Base-by-base conservation (phyloP, 2,888 invertebrate genomes). In the Ferdinandea cuprea region DNA sequence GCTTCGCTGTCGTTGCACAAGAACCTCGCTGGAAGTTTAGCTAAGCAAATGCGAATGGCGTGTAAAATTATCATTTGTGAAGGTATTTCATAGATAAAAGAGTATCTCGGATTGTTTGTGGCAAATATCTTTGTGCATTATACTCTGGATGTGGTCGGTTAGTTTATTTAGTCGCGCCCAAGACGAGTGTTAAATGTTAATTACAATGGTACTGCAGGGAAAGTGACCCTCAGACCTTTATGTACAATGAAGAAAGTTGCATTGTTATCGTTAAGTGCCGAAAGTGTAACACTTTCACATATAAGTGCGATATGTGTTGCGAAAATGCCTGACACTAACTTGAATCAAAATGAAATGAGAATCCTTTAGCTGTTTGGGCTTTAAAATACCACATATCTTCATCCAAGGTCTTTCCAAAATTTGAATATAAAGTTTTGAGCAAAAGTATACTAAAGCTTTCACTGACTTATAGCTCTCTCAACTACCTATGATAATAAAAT, bases 51-150 rank as follows among this genome's bases (percentile, higher is more conserved):
- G 59, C n/a, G 40, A 50, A 52, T 54, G 61, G 66, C 61, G 66
- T 79, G 79, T 79, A 59, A 52, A 79, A 79, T 79, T 66, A 73
- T 79, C 79, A 74, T 73, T 79, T 50, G 73, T 40, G 32, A 73
- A 66, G 78, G 78, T 52, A 78, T 78, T 78, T 72, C 25, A 11
- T 25, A 72, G 72, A 77, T 77, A 69, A 69, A 69, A 44, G 56
- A 66, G 37, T 28, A 52, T 54, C 21, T 72, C 9, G 9, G 13
- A 7, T 13, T 19, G 17, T n/a, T 17, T 54, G 4, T 19, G 28
- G 17, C 11, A 13, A 52, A 66, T 30, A 21, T 44, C 11, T 30
- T n/a, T 30, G 66, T 44, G 52, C 17, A 52, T 52, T 65, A 65
- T 52, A 28, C 37, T 37, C n/a, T 28, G 13, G 15, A 9, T 17